phyloP scores from a whole-genome alignment of 2,797 vertebrate genomes.

The Arremon brunneinucha region DNA sequence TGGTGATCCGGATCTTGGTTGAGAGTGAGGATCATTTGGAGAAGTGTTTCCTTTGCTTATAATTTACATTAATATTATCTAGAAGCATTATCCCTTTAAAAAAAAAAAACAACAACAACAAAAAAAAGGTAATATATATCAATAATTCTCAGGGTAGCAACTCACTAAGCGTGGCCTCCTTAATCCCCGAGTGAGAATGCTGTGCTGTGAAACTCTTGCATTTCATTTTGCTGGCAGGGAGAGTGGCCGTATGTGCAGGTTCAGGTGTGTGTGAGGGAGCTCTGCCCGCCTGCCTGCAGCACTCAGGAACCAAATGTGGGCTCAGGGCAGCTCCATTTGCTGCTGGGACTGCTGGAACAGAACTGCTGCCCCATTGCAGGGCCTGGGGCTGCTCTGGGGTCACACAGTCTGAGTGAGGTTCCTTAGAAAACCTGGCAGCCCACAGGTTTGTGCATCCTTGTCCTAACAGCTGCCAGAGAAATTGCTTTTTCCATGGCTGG shows the following conservation, averaged over 20 bases:
- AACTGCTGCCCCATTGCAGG: no score
- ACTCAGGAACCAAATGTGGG: fast-evolving
- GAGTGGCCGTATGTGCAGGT: neutral
- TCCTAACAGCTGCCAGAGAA: neutral
- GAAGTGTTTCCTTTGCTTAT: neutral
- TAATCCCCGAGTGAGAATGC: neutral
- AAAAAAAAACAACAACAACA: no score
- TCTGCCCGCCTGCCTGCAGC: neutral
- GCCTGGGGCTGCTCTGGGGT: no score
- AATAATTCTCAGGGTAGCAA: no score
- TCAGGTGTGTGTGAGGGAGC: neutral
- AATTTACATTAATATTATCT: neutral
- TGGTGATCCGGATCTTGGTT: neutral
- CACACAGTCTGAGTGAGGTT: neutral
- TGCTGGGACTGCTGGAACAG: fast-evolving
- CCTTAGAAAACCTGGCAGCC: neutral
- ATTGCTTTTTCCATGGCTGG: neutral
- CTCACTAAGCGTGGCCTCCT: neutral
- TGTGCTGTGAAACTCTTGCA: neutral
- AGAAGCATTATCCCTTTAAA: neutral
- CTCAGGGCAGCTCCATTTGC: fast-evolving
- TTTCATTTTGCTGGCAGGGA: neutral
- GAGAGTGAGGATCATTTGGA: neutral
- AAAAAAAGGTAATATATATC: no score
- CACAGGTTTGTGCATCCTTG: neutral